These are phyloP conservation scores for Pteropus alecto DNA, from an alignment of 2,113 vertebrate genomes.

Conservation along the genomic window DNA sequence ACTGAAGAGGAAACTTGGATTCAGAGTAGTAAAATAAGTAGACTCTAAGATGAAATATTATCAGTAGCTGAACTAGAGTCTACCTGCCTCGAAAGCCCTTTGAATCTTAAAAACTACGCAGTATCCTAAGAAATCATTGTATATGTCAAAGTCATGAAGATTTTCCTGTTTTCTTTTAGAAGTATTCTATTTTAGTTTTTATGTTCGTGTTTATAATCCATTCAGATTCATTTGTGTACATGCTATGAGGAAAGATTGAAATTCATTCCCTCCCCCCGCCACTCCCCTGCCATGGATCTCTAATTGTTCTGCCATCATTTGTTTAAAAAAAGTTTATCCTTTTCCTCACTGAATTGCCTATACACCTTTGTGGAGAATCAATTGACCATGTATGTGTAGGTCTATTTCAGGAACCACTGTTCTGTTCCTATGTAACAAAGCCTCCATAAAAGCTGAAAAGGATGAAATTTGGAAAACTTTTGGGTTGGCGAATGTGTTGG, in stretches of 20 bases:
- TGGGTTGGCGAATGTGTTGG: background rate
- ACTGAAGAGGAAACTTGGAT: background rate
- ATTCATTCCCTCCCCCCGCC: background rate
- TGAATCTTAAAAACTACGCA: background rate
- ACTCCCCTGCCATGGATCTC: no score
- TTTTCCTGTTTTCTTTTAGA: background rate
- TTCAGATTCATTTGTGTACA: background rate
- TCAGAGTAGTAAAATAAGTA: background rate
- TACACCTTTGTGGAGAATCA: background rate
- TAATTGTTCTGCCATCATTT: no score
- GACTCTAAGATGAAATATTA: background rate
- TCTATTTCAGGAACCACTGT: no score
- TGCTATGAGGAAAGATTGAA: background rate
- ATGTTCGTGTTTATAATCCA: background rate
- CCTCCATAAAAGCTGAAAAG: background rate
- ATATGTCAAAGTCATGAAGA: background rate
- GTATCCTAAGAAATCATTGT: background rate
- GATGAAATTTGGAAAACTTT: background rate
- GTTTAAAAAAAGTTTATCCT: background rate
- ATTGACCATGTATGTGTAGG: no score
- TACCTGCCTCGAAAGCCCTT: background rate
- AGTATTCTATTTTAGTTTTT: background rate
- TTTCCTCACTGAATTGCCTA: background rate
- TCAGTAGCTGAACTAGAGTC: background rate
- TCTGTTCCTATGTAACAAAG: background rate